Evolutionary conservation across 2,797 vertebrate species (phyloP).

Genomic region (Scomberomorus guttatus): DNA sequence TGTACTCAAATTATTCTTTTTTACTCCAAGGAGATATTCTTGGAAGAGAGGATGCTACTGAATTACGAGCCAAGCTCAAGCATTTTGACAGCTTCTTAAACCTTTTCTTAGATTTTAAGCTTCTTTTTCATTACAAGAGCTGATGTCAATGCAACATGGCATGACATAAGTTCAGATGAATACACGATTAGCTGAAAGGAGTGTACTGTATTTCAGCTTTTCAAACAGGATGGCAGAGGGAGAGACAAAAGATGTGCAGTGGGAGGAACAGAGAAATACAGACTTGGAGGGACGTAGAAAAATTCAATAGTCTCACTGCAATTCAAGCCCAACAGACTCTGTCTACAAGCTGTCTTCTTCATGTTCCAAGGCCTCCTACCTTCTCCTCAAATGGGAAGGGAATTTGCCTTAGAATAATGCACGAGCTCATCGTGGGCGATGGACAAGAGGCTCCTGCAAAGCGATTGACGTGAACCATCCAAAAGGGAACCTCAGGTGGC

Average conservation of each 20-base stretch:
- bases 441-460: slow-evolving; percentile 56
- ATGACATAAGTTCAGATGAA: slow-evolving; percentile 63
- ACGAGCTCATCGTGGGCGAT: slow-evolving; percentile 66
- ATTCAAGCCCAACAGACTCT: slow-evolving; percentile 54
- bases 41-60: slow-evolving; percentile 33
- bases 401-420: slow-evolving; percentile 73
- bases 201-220: slow-evolving; percentile 36
- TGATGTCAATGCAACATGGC: slow-evolving; percentile 40
- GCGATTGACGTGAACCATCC: slow-evolving; percentile 65
- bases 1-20: slow-evolving; percentile 36
- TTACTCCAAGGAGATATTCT: slow-evolving; percentile 50
- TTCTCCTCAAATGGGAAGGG: slow-evolving; percentile 53
- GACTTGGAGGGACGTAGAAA: slow-evolving; percentile 20
- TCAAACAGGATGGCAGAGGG: slow-evolving; percentile 40
- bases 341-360: slow-evolving; percentile 47
- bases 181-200: slow-evolving; percentile 48
- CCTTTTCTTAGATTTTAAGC: slow-evolving; percentile 29
- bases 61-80: slow-evolving; percentile 46
- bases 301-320: slow-evolving; percentile 40
- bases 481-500: slow-evolving; percentile 66
- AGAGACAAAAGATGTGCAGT: slow-evolving; percentile 21
- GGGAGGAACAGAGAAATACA: slow-evolving; percentile 15
- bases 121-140: slow-evolving; percentile 31
- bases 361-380: slow-evolving; percentile 50
- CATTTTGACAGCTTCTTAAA: slow-evolving; percentile 41